Conservation (phyloP, 2,113 vertebrate species). For the Sinocyclocheilus grahami region DNA sequence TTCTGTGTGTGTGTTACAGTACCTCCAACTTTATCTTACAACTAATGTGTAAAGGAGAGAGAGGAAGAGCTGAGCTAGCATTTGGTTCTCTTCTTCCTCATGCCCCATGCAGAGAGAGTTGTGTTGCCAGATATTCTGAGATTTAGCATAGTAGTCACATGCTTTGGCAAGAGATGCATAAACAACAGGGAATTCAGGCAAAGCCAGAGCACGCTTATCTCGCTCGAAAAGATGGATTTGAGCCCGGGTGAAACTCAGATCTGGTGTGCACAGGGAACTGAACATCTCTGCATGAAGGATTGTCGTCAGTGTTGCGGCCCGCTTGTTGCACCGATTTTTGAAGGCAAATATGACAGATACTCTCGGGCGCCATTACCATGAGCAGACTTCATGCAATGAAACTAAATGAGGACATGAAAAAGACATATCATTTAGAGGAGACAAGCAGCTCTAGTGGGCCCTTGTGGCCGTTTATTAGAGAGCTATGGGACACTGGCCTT, state of each 20-base stretch:
- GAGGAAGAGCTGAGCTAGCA: slow-evolving; percentile 29
- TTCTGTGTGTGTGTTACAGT: slow-evolving; percentile 38
- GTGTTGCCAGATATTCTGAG: slow-evolving; percentile 64
- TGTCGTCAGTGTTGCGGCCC: not conserved
- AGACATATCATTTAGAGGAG: slow-evolving; percentile 31
- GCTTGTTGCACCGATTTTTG: not conserved
- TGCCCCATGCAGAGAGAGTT: slow-evolving; percentile 54
- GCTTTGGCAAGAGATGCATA: slow-evolving; percentile 67
- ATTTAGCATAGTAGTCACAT: slow-evolving; percentile 68
- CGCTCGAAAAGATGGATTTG: slow-evolving; percentile 71
- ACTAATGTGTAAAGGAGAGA: slow-evolving; percentile 26
- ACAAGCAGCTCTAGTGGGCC: slow-evolving; percentile 3
- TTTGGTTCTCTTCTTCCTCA: slow-evolving; percentile 60
- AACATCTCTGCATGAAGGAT: not conserved
- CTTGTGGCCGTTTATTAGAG: not conserved
- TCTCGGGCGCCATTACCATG: slow-evolving; percentile 46
- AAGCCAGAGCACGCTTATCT: slow-evolving; percentile 73
- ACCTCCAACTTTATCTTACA: slow-evolving; percentile 56
- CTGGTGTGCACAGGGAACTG: not conserved
- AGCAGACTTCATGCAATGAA: slow-evolving; percentile 55
- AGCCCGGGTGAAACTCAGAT: slow-evolving; percentile 50
- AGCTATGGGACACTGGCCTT: slow-evolving; percentile 15
- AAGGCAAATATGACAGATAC: slow-evolving; percentile 51
- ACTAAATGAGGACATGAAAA: not conserved
- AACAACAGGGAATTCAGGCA: slow-evolving; percentile 69